These are phyloP conservation scores for Dendrolimus punctatus DNA, from an alignment of 1,140 invertebrate species.

Conservation along the genomic window DNA sequence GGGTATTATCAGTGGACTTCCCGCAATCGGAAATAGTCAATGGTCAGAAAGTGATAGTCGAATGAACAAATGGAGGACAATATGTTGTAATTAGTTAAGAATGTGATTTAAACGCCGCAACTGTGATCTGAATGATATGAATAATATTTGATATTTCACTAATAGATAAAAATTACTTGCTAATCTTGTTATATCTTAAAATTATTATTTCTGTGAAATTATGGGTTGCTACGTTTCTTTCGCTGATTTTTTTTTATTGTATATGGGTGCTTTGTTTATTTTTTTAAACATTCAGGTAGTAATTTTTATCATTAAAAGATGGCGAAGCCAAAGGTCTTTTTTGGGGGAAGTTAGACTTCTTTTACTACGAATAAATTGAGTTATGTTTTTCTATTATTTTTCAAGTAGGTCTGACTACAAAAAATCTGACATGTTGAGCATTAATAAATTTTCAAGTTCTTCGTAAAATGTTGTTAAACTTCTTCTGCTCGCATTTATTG, in stretches of 20 bases:
- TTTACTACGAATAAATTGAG: not conserved
- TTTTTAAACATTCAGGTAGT: slow-evolving; percentile 43
- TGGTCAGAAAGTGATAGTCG: slow-evolving; percentile 40
- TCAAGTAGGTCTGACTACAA: too few species aligned
- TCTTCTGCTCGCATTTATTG: too few species aligned
- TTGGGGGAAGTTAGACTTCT: slow-evolving; percentile 49
- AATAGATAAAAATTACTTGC: slow-evolving; percentile 62
- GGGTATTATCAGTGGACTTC: not conserved
- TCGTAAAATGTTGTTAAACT: too few species aligned
- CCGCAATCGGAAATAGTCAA: slow-evolving; percentile 44
- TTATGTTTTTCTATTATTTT: too few species aligned
- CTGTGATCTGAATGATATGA: slow-evolving; percentile 74
- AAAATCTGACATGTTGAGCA: too few species aligned
- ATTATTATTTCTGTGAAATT: slow-evolving; percentile 31
- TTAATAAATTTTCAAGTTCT: too few species aligned
- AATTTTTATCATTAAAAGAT: slow-evolving; percentile 45
- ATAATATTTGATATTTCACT: slow-evolving; percentile 73
- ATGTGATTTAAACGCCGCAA: slow-evolving; percentile 72
- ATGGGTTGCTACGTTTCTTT: slow-evolving; percentile 33
- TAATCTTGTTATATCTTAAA: slow-evolving; percentile 44
- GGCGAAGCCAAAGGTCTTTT: slow-evolving; percentile 67
- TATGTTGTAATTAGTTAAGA: slow-evolving; percentile 68
- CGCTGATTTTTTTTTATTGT: slow-evolving; percentile 41
- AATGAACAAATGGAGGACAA: slow-evolving; percentile 62
- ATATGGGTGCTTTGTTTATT: slow-evolving; percentile 62